Base-by-base conservation (phyloP, 1,140 invertebrate species). In the Drosophila subpulchrella region DNA sequence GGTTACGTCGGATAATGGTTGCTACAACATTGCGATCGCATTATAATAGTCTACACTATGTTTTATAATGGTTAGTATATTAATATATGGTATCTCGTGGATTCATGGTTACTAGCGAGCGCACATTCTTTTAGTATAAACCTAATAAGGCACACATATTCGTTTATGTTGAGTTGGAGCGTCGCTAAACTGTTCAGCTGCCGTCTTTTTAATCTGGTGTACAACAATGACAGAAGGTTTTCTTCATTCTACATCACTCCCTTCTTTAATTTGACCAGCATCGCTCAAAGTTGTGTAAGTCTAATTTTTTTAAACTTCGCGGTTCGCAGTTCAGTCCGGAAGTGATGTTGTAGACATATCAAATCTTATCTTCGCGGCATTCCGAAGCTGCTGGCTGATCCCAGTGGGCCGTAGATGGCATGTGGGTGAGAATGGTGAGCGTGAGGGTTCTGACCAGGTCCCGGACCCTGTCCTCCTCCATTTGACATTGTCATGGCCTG, bases 61-160 rank as follows among this genome's bases (percentile, higher is more conserved):
- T 70, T 54, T 79, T 88, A 82, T 71, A 55, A 56, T 58, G 51
- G 46, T 54, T 74, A 44, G 62, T 61, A 20, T 61, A 41, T 42
- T 74, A 44, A 66, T 58, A 20, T 61, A 41, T 44, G 57, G 34
- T 50, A 39, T 41, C 12, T 63, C 15, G 17, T 71, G 20, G 34
- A 51, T 56, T 56, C n/a, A 47, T 47, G 48, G 42, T 59, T 56
- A 46, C 17, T 48, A 68, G 46, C 60, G 63, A 59, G 44, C 60
- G 71, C 39, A 81, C 70, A 76, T 71, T 67, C 79, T 88, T 88
- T 66, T 24, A 78, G 77, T 81, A 89, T 90, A 91, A 91, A 91
- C 90, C 81, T 91, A 91, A 80, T 91, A 91, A 91, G 90, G 90
- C 90, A 91, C 90, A 89, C 81, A 85, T 82, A 90, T 90, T 91